These are phyloP conservation scores for Euphydryas editha DNA, from an alignment of 2,888 invertebrate species.

Conservation along the genomic window DNA sequence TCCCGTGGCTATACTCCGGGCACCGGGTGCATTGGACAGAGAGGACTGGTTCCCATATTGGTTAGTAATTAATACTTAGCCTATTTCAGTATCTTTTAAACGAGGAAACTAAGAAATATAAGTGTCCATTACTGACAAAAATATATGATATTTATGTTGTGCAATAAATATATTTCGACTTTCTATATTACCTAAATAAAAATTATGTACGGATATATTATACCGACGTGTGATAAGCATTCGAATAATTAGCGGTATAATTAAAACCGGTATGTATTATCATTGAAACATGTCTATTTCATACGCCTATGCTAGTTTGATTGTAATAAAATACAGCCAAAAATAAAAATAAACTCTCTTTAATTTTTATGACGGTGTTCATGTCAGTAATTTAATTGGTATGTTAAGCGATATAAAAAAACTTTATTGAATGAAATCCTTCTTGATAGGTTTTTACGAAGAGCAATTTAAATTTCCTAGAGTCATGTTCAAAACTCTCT, in stretches of 20 bases:
- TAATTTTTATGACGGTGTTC: background rate
- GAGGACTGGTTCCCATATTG: no score
- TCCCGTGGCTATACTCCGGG: no score
- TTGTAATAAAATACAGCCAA: background rate
- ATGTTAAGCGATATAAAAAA: no score
- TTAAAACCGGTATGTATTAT: slow-evolving; percentile 1
- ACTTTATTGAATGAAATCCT: no score
- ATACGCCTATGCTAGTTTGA: background rate
- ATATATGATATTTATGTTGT: no score
- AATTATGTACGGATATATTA: background rate
- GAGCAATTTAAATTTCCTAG: no score
- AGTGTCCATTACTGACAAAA: no score
- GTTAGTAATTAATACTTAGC: no score
- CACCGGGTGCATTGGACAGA: no score
- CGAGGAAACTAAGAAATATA: no score
- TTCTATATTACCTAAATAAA: background rate
- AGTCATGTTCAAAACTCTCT: background rate
- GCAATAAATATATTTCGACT: background rate
- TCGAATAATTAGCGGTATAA: background rate
- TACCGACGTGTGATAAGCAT: slow-evolving; percentile 1
- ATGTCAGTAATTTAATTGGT: background rate
- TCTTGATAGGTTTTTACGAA: no score
- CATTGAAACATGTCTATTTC: background rate
- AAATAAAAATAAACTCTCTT: background rate
- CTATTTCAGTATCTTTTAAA: no score